phyloP scores from a whole-genome alignment of 1,140 invertebrate genomes.

The Bombus confusus region DNA sequence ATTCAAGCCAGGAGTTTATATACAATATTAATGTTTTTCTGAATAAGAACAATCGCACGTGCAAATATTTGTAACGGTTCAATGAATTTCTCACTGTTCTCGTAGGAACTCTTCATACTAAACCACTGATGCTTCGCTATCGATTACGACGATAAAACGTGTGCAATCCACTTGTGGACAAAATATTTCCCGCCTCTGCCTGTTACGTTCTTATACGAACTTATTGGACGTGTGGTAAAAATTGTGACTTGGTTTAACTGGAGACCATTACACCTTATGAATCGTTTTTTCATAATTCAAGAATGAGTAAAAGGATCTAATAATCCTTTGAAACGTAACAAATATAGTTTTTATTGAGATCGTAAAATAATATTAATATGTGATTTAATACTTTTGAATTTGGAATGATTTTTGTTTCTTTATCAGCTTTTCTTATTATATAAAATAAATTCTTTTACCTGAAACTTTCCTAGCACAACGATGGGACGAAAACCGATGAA shows the following conservation, averaged over 20 bases:
- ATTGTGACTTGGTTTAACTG: background rate
- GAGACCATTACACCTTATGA: background rate
- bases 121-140: constrained; percentile 10
- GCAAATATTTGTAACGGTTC: constrained; percentile 28
- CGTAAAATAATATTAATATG: background rate
- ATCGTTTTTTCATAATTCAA: background rate
- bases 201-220: background rate
- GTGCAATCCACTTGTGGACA: constrained; percentile 6
- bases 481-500: background rate
- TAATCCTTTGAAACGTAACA: background rate
- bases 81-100: constrained; percentile 8
- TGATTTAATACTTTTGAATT: background rate
- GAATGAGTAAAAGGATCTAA: background rate
- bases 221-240: background rate
- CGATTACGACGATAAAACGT: constrained; percentile 43
- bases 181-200: background rate
- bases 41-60: constrained; percentile 18
- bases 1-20: background rate
- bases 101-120: constrained; percentile 21
- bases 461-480: background rate
- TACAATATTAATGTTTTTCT: constrained; percentile 9
- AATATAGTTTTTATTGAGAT: background rate
- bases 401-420: background rate
- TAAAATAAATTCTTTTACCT: background rate
- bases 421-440: too few relatives aligned